Evolutionary conservation across 2,888 invertebrate species (phyloP), one percentile per base, ranked within the genome.

Genomic region (Theodoxus fluviatilis): DNA sequence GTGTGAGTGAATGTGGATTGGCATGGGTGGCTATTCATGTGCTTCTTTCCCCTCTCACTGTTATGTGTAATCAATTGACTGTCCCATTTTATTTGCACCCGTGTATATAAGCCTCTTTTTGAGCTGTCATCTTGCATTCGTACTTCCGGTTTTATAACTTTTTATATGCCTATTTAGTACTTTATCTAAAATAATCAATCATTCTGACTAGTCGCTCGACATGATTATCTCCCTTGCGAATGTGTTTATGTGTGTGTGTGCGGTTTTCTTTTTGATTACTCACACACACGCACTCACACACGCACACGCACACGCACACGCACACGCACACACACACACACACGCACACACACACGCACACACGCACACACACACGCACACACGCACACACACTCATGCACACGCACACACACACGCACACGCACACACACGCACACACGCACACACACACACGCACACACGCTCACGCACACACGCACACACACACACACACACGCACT

Each of bases 381-480:
- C 59, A 59, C 35, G 37, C 35, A 7, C 35, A 59, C 59, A 59
- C 35, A 59, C 59, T 35, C 35, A 59, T 37, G 37, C 15, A 59
- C 59, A 15, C 35, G 37, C 59, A 33, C 35, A 59, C 59, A 33
- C 59, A 59, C 59, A 59, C 35, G 22, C 35, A 33, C 35, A 59
- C 59, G 37, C 57, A 57, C 57, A 57, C 57, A 57, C 57, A 57
- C 57, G 33, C 59, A 33, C 59, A 59, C 59, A 33, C 59, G 37
- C 59, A 59, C 59, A 59, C 59, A 59, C 59, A 61, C 61, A 61
- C 35, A 61, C 61, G 37, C 35, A 33, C 31, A 61, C 31, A 33
- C 31, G 25, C 52, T 22, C 57, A 57, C 28, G 15, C 57, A 25
- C 7, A 25, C 57, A 22, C 57, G 28, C 57, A 25, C 25, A 25